Evolutionary conservation across 1,140 invertebrate species (phyloP).

Genomic region (Neuroterus valhalla): DNA sequence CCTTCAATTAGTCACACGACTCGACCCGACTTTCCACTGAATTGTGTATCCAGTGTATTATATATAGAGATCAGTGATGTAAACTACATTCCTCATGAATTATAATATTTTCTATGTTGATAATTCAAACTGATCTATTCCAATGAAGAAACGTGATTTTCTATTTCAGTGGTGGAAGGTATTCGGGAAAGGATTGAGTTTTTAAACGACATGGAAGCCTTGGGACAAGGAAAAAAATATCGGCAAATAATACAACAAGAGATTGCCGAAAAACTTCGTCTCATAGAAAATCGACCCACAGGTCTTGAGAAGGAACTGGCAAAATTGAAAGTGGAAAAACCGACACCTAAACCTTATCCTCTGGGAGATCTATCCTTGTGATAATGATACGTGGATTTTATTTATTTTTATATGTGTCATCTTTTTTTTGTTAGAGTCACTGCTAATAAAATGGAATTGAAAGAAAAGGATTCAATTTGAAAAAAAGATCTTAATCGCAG

Average conservation of each 20-base stretch:
- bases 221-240: slow-evolving; percentile 73
- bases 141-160: background rate
- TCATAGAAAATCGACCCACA: slow-evolving; percentile 62
- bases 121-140: background rate
- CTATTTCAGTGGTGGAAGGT: slow-evolving; percentile 65
- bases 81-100: background rate
- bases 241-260: slow-evolving; percentile 72
- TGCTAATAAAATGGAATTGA: too few species aligned
- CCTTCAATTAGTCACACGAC: too few species aligned
- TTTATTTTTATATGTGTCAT: too few species aligned
- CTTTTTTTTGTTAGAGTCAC: too few species aligned
- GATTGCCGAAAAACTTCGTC: slow-evolving; percentile 70
- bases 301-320: slow-evolving; percentile 61
- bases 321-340: slow-evolving; percentile 55
- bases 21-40: too few species aligned
- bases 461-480: too few species aligned
- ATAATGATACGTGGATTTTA: background rate
- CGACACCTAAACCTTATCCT: slow-evolving; percentile 66
- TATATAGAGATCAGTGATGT: too few species aligned
- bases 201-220: slow-evolving; percentile 70
- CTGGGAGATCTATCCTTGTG: slow-evolving; percentile 59
- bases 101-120: background rate
- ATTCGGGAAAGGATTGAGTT: slow-evolving; percentile 74
- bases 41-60: too few species aligned
- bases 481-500: too few species aligned